Evolutionary conservation across 2,797 vertebrate genomes (phyloP), one percentile per base, ranked within the genome.

Genomic region (Gastrophryne carolinensis): DNA sequence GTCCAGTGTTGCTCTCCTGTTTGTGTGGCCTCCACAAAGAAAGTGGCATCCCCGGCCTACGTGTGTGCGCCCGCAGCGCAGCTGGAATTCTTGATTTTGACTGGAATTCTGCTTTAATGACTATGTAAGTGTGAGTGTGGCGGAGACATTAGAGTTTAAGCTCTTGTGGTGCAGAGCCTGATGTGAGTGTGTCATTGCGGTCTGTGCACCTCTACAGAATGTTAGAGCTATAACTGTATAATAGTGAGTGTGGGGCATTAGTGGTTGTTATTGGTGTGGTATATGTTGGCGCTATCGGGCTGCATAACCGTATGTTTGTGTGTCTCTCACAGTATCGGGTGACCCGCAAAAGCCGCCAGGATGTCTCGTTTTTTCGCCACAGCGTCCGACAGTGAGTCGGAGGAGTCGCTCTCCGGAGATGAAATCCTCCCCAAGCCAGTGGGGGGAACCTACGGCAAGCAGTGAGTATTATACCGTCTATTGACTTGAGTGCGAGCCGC

Each of bases 331-430:
- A 75, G 63, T 26, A 8, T 24, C 12, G 32, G 12, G 66, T 77
- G 58, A 23, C 54, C 1, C 17, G 3, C 1, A 27, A 1, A 35
- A 5, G n/a, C 24, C 3, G 32, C 60, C 81, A 78, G 80, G 75
- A 96, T 98, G 95, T 97, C 95, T 47, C 93, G 95, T 61, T 98
- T 98, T 79, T 97, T 97, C 71, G 96, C 94, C 71, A 97, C 95
- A 39, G 95, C 94, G 66, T 95, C 94, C 60, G 95, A 98, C 93
- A 96, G 94, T 3, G 95, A 97, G 90, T 96, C 95, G 17, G 95
- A 98, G 84, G 93, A 94, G 41, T 95, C 95, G 1, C 88, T 93
- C 0, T 96, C 95, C 0, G 91, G 90, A 0, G 95, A 96, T 80
- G 95, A 97, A 82, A 86, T 94, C 44, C 89, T 91, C 10, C 82